Base-by-base conservation (phyloP, 2,113 vertebrate species). In the Condylura cristata region DNA sequence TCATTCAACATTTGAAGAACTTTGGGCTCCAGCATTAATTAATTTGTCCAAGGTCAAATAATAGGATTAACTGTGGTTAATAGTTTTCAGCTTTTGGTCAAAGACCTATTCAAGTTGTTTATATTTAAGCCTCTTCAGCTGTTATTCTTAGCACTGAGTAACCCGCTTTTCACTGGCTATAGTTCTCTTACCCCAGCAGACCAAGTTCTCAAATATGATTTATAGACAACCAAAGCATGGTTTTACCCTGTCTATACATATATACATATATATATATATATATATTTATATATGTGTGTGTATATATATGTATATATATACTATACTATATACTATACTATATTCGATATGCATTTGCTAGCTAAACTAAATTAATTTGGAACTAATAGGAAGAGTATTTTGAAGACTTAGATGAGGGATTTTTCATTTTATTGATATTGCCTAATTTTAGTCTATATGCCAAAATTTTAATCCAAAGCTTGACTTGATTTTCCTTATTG, bases 291-390 rank as follows among this genome's bases (percentile, higher is more conserved):
- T n/a, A n/a, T n/a, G n/a, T 48, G 46, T 48, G 46, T 48, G 46
- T 26, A 60, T 26, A 60, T 26, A 22, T 26, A 60, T 26, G 22
- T n/a, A n/a, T n/a, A n/a, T n/a, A n/a, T n/a, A n/a, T n/a, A n/a
- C n/a, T n/a, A n/a, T n/a, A n/a, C n/a, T n/a, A n/a, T n/a, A n/a
- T n/a, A n/a, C n/a, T n/a, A n/a, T n/a, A n/a, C n/a, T n/a, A n/a
- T n/a, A n/a, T n/a, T n/a, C n/a, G n/a, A n/a, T n/a, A n/a, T 66
- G 14, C 2, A 20, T 89, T 14, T 75, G 22, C 18, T 66, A n/a
- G 24, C 60, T 94, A 86, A 89, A 2, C 65, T 94, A 86, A 89
- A 2, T 91, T 94, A 82, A 91, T 48, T 96, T 92, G 26, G 48
- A 1, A 71, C 22, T 91, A 92, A 70, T 74, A 75, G 46, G 82